Evolutionary conservation across 1,140 invertebrate species (phyloP).

Genomic region (Maniola jurtina): DNA sequence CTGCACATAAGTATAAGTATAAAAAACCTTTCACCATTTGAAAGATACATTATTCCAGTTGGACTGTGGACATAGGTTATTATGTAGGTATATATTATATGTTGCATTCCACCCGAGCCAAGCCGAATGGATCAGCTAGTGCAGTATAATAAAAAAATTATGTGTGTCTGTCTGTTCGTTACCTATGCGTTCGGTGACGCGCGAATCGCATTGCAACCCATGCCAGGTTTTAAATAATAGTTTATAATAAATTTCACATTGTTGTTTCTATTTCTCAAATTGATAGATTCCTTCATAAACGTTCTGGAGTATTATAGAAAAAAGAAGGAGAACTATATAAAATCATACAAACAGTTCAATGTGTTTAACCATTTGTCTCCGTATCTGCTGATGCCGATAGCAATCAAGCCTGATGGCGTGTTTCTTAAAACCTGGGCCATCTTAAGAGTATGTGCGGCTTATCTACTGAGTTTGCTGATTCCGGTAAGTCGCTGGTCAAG

Average conservation of each 20-base stretch:
- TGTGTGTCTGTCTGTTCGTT: too few relatives aligned
- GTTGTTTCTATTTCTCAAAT: background rate
- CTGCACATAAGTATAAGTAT: too few relatives aligned
- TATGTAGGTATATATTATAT: too few relatives aligned
- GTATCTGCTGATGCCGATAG: slow-evolving; percentile 65
- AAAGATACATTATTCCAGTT: too few relatives aligned
- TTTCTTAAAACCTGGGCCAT: slow-evolving; percentile 70
- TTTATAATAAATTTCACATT: background rate
- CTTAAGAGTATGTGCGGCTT: slow-evolving; percentile 56
- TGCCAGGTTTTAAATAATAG: too few relatives aligned
- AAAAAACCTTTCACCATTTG: too few relatives aligned
- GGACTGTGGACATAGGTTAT: too few relatives aligned
- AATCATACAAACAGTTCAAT: slow-evolving; percentile 59
- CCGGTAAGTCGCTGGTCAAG: slow-evolving; percentile 48
- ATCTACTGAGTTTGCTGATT: slow-evolving; percentile 57
- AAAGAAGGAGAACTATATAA: slow-evolving; percentile 55
- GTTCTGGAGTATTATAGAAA: slow-evolving; percentile 55
- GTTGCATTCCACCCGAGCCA: too few relatives aligned
- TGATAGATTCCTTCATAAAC: slow-evolving; percentile 71
- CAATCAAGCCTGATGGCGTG: slow-evolving; percentile 68
- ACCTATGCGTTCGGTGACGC: too few relatives aligned
- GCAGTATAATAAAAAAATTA: too few relatives aligned
- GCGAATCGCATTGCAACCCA: too few relatives aligned
- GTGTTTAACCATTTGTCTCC: slow-evolving; percentile 60
- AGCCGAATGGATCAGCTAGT: too few relatives aligned